Conservation (phyloP, 2,113 vertebrate genomes). For the Labeo catla region DNA sequence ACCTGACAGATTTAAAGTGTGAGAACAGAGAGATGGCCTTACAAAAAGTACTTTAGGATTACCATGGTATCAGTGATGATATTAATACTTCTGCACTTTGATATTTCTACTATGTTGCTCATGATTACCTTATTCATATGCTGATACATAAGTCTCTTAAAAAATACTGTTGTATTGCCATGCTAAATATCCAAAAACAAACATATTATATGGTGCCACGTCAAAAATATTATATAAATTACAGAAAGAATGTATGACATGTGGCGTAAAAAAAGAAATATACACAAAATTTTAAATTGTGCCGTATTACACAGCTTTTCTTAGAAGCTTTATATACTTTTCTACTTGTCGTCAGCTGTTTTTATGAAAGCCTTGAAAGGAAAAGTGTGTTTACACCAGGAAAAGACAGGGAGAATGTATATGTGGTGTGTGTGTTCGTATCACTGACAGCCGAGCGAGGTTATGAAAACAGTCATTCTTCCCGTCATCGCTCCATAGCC, state of each 20-base stretch:
- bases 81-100: neutral
- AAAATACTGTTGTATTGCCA: neutral
- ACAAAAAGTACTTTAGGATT: conserved; percentile 20
- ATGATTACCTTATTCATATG: neutral
- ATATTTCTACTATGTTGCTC: neutral
- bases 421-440: conserved; percentile 78
- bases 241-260: neutral
- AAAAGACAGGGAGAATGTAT: conserved; percentile 72
- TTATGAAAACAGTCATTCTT: conserved; percentile 98
- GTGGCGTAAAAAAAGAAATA: too few relatives aligned
- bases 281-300: neutral
- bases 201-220: neutral
- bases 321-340: neutral
- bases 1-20: conserved; percentile 37
- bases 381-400: conserved; percentile 22
- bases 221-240: neutral
- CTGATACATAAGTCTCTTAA: neutral
- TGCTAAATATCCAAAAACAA: neutral
- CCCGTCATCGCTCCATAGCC: conserved; percentile 96
- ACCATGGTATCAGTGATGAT: neutral
- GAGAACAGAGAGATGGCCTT: conserved; percentile 29
- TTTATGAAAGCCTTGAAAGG: neutral
- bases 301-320: neutral
- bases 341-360: neutral
- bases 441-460: conserved; percentile 93